Evolutionary conservation across 2,888 invertebrate species (phyloP).

Genomic region (Hypomecis punctinalis): DNA sequence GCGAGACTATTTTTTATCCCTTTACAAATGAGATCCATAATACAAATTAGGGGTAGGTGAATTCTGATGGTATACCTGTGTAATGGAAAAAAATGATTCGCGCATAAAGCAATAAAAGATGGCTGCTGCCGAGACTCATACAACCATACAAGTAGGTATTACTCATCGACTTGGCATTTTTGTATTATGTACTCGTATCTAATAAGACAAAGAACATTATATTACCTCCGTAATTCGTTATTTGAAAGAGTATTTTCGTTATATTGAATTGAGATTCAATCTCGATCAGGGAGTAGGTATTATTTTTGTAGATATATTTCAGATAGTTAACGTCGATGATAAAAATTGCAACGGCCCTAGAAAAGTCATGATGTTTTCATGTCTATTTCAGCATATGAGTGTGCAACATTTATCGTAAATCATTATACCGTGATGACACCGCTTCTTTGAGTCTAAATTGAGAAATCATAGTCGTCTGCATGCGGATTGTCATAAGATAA

Average conservation of each 20-base stretch:
- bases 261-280: not conserved
- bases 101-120: constrained; percentile 14
- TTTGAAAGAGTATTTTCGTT: constrained; percentile 7
- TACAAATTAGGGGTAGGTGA: constrained; percentile 18
- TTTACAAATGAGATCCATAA: constrained; percentile 25
- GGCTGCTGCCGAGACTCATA: not conserved
- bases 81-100: constrained; percentile 15
- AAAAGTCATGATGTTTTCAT: too few species aligned
- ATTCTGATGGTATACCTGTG: constrained; percentile 11
- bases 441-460: too few species aligned
- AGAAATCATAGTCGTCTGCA: too few species aligned
- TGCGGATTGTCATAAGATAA: too few species aligned
- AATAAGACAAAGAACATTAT: constrained; percentile 4
- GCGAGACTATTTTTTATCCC: constrained; percentile 20
- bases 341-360: too few species aligned
- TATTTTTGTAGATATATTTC: not conserved
- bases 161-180: too few species aligned
- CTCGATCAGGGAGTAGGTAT: not conserved
- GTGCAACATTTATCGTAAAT: too few species aligned
- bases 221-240: constrained; percentile 5
- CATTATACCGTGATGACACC: too few species aligned
- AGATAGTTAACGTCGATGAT: too few species aligned
- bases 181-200: too few species aligned
- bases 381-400: too few species aligned
- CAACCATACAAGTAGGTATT: not conserved